phyloP scores from a whole-genome alignment of 2,888 invertebrate genomes.

The Mimas tiliae region DNA sequence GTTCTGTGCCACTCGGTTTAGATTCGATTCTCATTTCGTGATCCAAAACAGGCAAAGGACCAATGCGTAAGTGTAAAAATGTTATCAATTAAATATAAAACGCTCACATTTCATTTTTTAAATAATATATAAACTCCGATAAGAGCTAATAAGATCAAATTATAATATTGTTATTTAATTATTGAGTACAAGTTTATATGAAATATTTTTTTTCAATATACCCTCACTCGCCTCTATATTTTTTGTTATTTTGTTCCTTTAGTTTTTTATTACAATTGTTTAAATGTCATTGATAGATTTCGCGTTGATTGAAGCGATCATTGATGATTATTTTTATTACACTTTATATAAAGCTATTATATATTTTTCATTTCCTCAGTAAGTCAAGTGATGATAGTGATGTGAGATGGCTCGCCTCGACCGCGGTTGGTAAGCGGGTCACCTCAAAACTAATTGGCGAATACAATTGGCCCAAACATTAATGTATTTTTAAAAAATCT shows the following conservation, averaged over 20 bases:
- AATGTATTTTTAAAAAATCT: conserved; percentile 71
- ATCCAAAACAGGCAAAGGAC: conserved; percentile 69
- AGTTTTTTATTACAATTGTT: conserved; percentile 82
- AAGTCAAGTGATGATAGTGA: conserved; percentile 70
- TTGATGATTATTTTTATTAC: conserved; percentile 62
- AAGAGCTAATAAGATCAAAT: conserved; percentile 81
- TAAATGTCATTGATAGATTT: conserved; percentile 71
- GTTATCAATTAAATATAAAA: conserved; percentile 64
- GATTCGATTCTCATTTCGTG: conserved; percentile 52
- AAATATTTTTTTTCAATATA: conserved; percentile 81
- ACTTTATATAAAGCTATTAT: conserved; percentile 62
- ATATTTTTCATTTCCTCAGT: conserved; percentile 76
- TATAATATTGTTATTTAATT: conserved; percentile 84
- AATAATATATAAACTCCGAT: conserved; percentile 59
- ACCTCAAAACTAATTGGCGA: conserved; percentile 37
- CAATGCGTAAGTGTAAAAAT: conserved; percentile 71
- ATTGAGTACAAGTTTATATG: conserved; percentile 84
- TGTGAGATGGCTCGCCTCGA: conserved; percentile 61
- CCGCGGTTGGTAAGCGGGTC: conserved; percentile 5
- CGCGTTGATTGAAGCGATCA: conserved; percentile 59
- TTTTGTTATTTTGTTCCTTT: conserved; percentile 84
- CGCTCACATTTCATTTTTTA: conserved; percentile 70
- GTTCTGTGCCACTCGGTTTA: conserved; percentile 54
- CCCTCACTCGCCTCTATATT: conserved; percentile 79
- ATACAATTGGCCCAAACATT: conserved; percentile 62